A percentile compares a stretch with the other conserved stretches of the same genome.
Evolutionary conservation across 2,797 vertebrate genomes (phyloP).

Genomic region (Halcyon badia): DNA sequence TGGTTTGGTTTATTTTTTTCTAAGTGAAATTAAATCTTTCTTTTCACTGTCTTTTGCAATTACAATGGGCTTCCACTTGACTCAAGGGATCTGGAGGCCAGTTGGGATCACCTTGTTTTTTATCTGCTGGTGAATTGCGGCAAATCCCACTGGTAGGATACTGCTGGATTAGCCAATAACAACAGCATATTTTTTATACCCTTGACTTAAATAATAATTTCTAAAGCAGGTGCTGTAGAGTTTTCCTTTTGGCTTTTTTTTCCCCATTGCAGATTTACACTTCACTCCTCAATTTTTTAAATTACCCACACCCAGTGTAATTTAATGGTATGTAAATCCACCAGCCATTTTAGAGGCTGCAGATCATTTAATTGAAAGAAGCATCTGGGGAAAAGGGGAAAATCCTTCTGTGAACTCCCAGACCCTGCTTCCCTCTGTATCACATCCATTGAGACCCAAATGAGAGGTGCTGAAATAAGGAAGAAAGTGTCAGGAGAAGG

Average conservation of each 20-base stretch:
- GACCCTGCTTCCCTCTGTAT: neutral
- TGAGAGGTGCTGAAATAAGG: neutral
- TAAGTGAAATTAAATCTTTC: neutral
- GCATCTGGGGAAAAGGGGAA: neutral
- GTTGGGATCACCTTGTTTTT: conserved; percentile 21
- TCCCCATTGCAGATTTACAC: neutral
- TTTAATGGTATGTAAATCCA: neutral
- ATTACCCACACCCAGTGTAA: neutral
- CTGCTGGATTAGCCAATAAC: neutral
- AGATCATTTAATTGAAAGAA: conserved; percentile 30
- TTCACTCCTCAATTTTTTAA: neutral
- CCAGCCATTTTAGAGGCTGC: neutral
- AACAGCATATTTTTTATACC: neutral
- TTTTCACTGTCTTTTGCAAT: conserved; percentile 13
- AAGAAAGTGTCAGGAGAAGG: conserved; percentile 17
- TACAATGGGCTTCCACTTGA: neutral
- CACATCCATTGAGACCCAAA: neutral
- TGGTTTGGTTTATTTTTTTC: neutral
- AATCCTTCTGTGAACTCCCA: neutral
- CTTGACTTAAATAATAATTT: conserved; percentile 2
- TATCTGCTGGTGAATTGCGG: neutral
- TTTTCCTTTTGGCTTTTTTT: neutral
- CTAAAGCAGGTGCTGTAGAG: neutral
- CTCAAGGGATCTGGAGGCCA: neutral
- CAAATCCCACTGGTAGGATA: neutral